Conservation (phyloP, 2,113 vertebrate genomes). For the Pachyramphus minor region DNA sequence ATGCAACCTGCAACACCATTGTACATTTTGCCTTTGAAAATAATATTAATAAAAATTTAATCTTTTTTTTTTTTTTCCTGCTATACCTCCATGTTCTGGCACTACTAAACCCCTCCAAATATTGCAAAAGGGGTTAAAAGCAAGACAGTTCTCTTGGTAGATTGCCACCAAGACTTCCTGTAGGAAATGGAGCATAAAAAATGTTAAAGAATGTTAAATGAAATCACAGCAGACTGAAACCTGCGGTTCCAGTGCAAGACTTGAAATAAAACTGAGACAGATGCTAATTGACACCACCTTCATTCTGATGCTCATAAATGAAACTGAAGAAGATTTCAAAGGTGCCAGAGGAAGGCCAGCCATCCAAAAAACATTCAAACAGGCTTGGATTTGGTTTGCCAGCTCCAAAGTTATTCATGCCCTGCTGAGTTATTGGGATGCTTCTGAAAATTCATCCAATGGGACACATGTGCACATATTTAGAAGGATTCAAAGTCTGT, state of each 20-base stretch:
- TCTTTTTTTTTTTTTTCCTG: neutral
- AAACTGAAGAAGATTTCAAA: neutral
- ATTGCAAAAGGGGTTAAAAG: slow-evolving; percentile 31
- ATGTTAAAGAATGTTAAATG: slow-evolving; percentile 47
- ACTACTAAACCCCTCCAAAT: slow-evolving; percentile 19
- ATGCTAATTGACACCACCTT: slow-evolving; percentile 34
- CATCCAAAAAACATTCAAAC: neutral
- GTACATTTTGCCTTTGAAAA: neutral
- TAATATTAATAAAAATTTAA: neutral
- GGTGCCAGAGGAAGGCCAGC: neutral
- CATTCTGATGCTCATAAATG: neutral
- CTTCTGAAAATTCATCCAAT: neutral
- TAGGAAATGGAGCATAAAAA: slow-evolving; percentile 60
- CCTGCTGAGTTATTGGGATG: neutral
- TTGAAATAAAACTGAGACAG: slow-evolving; percentile 22
- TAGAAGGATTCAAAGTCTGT: neutral
- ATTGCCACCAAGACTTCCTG: slow-evolving; percentile 35
- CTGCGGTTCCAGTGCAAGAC: slow-evolving; percentile 51
- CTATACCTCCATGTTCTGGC: slow-evolving; percentile 11
- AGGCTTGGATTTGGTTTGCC: neutral
- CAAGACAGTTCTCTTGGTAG: slow-evolving; percentile 27
- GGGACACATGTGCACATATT: neutral
- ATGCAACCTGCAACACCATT: neutral
- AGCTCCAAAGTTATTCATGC: neutral
- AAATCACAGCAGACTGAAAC: slow-evolving; percentile 58